Conservation (phyloP, 2,113 vertebrate genomes). For the Eptesicus fuscus region DNA sequence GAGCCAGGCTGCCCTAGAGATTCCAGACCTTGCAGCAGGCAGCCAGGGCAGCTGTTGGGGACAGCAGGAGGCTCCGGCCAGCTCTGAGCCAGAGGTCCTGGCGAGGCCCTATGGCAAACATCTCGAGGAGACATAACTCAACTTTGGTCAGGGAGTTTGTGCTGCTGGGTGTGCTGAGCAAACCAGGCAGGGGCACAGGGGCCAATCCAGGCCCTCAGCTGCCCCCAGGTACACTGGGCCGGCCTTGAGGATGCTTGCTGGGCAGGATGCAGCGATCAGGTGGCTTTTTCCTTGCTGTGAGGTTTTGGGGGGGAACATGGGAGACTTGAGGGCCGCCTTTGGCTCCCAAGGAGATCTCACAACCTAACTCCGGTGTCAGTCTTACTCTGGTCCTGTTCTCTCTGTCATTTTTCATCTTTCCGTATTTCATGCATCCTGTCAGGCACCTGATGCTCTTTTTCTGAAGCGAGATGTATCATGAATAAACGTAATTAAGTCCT, state of each 20-base stretch:
- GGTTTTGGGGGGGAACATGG: rapidly evolving
- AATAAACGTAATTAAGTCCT: not conserved
- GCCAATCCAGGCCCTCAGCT: not conserved
- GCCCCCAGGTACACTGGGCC: rapidly evolving
- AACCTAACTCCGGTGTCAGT: not conserved
- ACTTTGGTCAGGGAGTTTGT: not conserved
- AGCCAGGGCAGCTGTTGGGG: not conserved
- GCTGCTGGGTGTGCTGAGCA: not conserved
- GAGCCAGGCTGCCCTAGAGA: not conserved
- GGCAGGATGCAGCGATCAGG: not conserved
- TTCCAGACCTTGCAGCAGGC: not conserved
- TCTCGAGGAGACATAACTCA: too few relatives aligned
- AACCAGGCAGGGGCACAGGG: not conserved
- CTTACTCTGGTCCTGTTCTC: not conserved
- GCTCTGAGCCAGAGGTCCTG: not conserved
- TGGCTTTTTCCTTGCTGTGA: not conserved
- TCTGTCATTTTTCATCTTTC: not conserved
- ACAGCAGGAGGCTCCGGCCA: rapidly evolving
- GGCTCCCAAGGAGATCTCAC: not conserved
- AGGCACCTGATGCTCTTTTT: not conserved
- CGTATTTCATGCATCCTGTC: not conserved
- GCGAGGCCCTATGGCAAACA: not conserved
- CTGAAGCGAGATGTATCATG: not conserved
- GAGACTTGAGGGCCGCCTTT: not conserved
- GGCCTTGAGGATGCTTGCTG: not conserved